Evolutionary conservation across 2,888 invertebrate genomes (phyloP), one percentile per base, ranked within the genome.

Genomic region (Caenorhabditis wallacei): DNA sequence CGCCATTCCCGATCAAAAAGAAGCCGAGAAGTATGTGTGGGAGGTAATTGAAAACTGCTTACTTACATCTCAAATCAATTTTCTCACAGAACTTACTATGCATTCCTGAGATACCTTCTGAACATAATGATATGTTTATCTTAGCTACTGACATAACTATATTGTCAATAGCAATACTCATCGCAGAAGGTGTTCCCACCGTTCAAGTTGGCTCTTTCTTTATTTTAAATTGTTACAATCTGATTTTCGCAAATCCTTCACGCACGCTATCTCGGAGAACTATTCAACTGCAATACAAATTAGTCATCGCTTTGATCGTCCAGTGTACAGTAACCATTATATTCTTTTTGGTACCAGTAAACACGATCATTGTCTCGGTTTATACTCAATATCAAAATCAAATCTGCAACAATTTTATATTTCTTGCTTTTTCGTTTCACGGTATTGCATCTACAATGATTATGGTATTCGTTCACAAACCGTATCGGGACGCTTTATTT

Each of bases 331-430:
- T 63, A n/a, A 63, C 46, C 0, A 8, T 63, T 3, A 22, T 63
- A 1, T 16, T 63, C 2, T 63, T 63, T 46, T 7, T 63, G 16
- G 46, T 24, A 1, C 63, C 63, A 1, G 46, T 46, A 10, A 69
- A 56, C 13, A 26, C 56, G 16, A 18, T 43, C 18, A 56, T 56
- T 16, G 8, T 56, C 5, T 43, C 53, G 0, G 13, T 56, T 0
- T n/a, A n/a, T 13, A 5, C 20, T 18, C 18, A 18, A 0, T 53
- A 72, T 54, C 61, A 63, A n/a, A 63, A 72, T 40, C 71, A 72
- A 26, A 18, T 20, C 13, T n/a, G 20, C 7, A 63, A 61, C 13
- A 53, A 72, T 18, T 53, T 53, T 5, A 37, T 57, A 2, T 35
- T 57, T 13, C 13, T 71, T 1, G 30, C 51, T 7, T 3, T 71